A percentile compares a stretch with the other conserved stretches of the same genome.
These are phyloP conservation scores for Mycteria americana DNA, from an alignment of 2,797 vertebrate species.

Conservation along the genomic window DNA sequence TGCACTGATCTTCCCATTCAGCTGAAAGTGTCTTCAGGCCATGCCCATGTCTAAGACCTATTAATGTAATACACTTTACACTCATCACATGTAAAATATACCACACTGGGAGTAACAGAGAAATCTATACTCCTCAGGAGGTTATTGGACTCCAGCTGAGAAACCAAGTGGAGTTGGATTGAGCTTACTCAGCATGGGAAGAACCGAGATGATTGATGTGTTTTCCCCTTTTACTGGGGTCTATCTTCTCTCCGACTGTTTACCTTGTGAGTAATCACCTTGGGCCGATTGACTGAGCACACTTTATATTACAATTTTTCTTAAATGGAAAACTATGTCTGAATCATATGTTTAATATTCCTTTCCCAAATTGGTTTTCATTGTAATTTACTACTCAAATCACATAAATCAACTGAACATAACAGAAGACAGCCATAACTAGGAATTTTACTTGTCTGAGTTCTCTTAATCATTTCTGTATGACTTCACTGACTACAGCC, in stretches of 20 bases:
- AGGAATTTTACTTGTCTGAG: not conserved
- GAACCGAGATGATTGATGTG: not conserved
- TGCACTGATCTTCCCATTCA: not conserved
- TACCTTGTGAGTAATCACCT: not conserved
- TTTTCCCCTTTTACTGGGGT: not conserved
- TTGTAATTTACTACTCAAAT: not conserved
- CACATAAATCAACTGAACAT: not conserved
- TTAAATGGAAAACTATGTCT: constrained; percentile 15
- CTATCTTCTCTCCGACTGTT: not conserved
- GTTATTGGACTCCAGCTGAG: not conserved
- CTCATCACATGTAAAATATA: not conserved
- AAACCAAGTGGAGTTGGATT: not conserved
- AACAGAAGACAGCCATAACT: not conserved
- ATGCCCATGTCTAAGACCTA: not conserved
- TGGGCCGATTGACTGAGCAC: not conserved
- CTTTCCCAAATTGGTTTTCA: constrained; percentile 9
- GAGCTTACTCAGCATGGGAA: not conserved
- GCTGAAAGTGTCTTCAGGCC: not conserved
- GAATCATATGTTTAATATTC: not conserved
- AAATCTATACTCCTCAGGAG: not conserved
- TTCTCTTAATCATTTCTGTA: not conserved
- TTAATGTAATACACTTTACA: not conserved
- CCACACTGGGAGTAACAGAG: not conserved
- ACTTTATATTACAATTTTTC: not conserved
- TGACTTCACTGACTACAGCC: not conserved